These are phyloP conservation scores for Menidia beryllina DNA, from an alignment of 2,113 vertebrate species.

Conservation along the genomic window DNA sequence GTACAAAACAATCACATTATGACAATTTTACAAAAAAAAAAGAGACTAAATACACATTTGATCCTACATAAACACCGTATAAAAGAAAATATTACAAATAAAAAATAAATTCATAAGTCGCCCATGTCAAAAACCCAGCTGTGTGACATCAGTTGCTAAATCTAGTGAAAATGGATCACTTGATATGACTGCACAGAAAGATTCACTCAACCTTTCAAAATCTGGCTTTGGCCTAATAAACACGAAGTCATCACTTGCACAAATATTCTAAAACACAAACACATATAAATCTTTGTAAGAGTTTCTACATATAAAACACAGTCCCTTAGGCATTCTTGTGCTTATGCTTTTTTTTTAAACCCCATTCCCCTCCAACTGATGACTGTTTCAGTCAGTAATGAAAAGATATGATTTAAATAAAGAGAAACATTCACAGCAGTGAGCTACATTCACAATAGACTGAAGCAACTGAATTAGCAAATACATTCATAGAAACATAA, in stretches of 20 bases:
- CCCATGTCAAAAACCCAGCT: slow-evolving; percentile 54
- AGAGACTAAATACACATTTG: slow-evolving; percentile 11
- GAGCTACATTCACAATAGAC: slow-evolving; percentile 57
- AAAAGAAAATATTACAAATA: slow-evolving; percentile 63
- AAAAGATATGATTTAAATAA: slow-evolving; percentile 35
- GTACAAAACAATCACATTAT: slow-evolving; percentile 17
- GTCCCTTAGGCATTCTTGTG: slow-evolving; percentile 44
- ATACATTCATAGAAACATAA: slow-evolving; percentile 69
- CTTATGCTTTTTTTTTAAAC: slow-evolving; percentile 21
- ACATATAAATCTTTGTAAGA: slow-evolving; percentile 28
- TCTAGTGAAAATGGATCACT: slow-evolving; percentile 3
- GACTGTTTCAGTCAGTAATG: slow-evolving; percentile 12
- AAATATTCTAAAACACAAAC: slow-evolving; percentile 40
- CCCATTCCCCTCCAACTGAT: neutral
- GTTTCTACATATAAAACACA: slow-evolving; percentile 48
- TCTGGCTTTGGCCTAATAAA: slow-evolving; percentile 53
- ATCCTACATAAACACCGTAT: slow-evolving; percentile 69
- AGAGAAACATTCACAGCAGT: slow-evolving; percentile 50
- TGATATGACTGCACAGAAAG: neutral
- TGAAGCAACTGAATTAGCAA: slow-evolving; percentile 38
- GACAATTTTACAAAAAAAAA: slow-evolving; percentile 47
- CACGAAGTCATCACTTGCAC: slow-evolving; percentile 19
- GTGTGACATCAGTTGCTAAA: slow-evolving; percentile 1
- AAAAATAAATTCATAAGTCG: slow-evolving; percentile 24
- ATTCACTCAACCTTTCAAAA: slow-evolving; percentile 2